Evolutionary conservation across 2,888 invertebrate genomes (phyloP), one percentile per base, ranked within the genome.

Genomic region (Eristalinus sepulchralis): DNA sequence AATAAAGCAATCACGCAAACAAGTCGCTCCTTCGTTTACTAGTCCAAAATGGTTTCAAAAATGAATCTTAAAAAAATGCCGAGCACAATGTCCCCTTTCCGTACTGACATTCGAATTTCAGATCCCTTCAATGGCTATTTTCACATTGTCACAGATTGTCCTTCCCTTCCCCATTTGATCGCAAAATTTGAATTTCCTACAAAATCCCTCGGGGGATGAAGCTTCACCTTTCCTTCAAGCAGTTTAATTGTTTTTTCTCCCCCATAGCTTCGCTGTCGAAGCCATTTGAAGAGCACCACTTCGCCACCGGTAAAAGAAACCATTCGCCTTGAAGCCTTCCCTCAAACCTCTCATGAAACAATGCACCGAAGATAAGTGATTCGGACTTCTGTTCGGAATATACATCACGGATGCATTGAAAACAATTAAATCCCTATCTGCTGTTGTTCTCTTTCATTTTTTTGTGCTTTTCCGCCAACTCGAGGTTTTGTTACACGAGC

Each of bases 341-440:
- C 33, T 13, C 34, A 34, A 39, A 47, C 3, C n/a, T 17, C 47
- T 17, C 4, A n/a, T 3, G n/a, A 4, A 0, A 4, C 39, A n/a
- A 47, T 47, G 3, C n/a, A 17, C 47, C 17, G 47, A 8, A 47
- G 47, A 3, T 9, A 34, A 2, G 47, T n/a, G 17, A 6, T 6
- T 47, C n/a, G 39, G 55, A 47, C 39, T 27, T 24, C 59, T 34
- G 68, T 39, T 20, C 60, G 20, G 55, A 66, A 67, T 72, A 67
- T 33, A 31, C 62, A 72, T 67, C 67, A 72, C 39, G 83, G 33
- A 71, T 77, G 66, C 66, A 67, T 72, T 67, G 77, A 77, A 77
- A 83, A 77, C 77, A 83, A 83, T 83, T 83, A 83, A 71, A 59
- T 71, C 71, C 70, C 27, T 66, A 71, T 80, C 76, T 62, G 59